These are phyloP conservation scores for Cataglyphis albicans DNA, from an alignment of 2,888 invertebrate genomes.

Conservation along the genomic window DNA sequence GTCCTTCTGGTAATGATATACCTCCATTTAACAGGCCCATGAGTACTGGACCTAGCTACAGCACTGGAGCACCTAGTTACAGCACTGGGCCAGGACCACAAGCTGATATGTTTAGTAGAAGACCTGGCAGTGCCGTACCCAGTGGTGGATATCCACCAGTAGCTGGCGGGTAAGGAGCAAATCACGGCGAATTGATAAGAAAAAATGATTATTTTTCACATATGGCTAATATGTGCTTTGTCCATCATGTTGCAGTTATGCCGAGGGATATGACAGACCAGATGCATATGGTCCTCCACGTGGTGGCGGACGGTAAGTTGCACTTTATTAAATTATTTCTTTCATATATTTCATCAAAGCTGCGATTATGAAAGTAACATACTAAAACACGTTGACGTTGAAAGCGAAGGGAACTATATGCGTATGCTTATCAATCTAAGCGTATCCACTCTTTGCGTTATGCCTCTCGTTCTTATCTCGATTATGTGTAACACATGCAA, in stretches of 20 bases:
- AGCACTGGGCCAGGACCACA: conserved; percentile 85
- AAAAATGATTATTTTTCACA: neutral
- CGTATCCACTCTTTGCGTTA: conserved; percentile 71
- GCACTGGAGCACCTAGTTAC: conserved; percentile 83
- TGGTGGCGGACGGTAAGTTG: conserved; percentile 84
- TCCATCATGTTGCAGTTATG: conserved; percentile 78
- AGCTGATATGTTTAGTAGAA: conserved; percentile 85
- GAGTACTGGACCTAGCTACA: conserved; percentile 80
- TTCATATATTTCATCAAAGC: conserved; percentile 54
- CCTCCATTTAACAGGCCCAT: conserved; percentile 81
- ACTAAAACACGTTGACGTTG: conserved; percentile 61
- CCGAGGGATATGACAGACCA: conserved; percentile 84
- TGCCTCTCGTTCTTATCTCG: conserved; percentile 63
- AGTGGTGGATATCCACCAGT: conserved; percentile 84
- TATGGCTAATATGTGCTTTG: neutral
- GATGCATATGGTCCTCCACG: conserved; percentile 85
- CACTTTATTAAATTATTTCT: conserved; percentile 45
- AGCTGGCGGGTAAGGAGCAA: conserved; percentile 82
- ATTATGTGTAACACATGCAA: conserved; percentile 60
- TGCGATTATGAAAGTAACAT: conserved; percentile 69
- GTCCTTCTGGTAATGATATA: conserved; percentile 74
- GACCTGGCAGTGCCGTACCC: conserved; percentile 83
- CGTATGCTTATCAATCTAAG: conserved; percentile 69
- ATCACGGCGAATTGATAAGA: neutral
- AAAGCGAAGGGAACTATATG: conserved; percentile 72